These are phyloP conservation scores for Volucella bombylans DNA, from an alignment of 2,888 invertebrate species.

Conservation along the genomic window DNA sequence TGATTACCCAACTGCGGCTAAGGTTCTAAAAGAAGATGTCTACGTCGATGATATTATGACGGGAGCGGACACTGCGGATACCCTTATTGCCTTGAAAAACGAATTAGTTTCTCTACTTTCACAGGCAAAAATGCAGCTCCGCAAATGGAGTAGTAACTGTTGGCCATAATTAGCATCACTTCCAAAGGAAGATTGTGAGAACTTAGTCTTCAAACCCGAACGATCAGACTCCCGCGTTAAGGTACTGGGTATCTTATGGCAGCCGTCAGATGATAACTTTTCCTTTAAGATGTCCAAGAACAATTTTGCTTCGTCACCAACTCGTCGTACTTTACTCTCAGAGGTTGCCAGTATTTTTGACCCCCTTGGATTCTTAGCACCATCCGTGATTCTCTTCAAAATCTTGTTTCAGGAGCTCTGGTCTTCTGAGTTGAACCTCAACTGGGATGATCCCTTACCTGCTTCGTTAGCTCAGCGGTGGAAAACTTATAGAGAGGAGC, in stretches of 20 bases:
- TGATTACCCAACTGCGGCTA: background rate
- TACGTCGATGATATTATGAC: slow-evolving; percentile 32
- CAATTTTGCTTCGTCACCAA: too few species aligned
- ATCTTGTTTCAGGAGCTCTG: slow-evolving; percentile 23
- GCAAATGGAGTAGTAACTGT: slow-evolving; percentile 28
- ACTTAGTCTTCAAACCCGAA: slow-evolving; percentile 1
- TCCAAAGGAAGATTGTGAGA: slow-evolving; percentile 11
- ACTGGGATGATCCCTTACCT: background rate
- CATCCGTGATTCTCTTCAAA: slow-evolving; percentile 14
- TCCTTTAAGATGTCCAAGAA: slow-evolving; percentile 3
- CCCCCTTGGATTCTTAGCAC: slow-evolving; percentile 18
- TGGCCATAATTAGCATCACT: background rate
- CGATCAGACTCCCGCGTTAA: background rate
- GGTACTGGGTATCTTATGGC: slow-evolving; percentile 11
- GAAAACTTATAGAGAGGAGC: background rate
- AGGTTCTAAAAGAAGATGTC: slow-evolving; percentile 19
- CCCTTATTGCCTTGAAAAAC: background rate
- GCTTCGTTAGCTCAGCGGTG: background rate
- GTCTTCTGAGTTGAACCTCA: background rate
- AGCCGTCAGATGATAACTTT: slow-evolving; percentile 3
- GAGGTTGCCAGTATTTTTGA: too few species aligned
- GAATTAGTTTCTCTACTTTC: slow-evolving; percentile 15
- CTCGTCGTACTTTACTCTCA: too few species aligned
- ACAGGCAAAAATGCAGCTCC: slow-evolving; percentile 9
- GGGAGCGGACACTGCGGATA: background rate